Base-by-base conservation (phyloP, 2,113 vertebrate species). In the Vidua macroura region DNA sequence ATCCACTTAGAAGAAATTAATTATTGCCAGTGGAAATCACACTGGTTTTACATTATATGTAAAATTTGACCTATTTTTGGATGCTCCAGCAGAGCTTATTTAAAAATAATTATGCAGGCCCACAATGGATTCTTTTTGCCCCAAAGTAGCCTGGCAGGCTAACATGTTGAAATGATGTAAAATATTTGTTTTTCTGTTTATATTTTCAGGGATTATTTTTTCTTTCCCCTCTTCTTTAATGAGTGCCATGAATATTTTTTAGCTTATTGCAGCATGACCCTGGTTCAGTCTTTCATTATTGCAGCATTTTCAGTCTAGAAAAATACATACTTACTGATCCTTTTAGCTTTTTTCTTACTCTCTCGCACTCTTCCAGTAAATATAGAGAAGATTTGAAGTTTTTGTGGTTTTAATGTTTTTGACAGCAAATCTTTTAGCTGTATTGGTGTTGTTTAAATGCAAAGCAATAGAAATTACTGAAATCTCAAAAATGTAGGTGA, bases 1-100 rank as follows among this genome's bases (percentile, higher is more conserved):
- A 88, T 58, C 59, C 35, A 63, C 48, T 88, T 48, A 44, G 55
- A 79, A 83, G 27, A 69, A 88, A 53, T 83, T 83, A 53, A 68
- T 92, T 88, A 25, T 70, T 92, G 59, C 43, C 83, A 74, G 55
- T 59, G 7, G 48, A 67, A 80, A 53, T 74, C 13, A 6, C 39
- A 23, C 18, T 52, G 33, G 17, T 55, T 79, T 79, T 37, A n/a
- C 4, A 5, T 66, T 66, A 5, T 19, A 7, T 37, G 22, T 66
- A 67, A 51, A 69, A 88, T 53, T 11, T 0, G 39, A 85, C 20
- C n/a, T 79, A 22, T 79, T 88, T 88, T 27, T 59, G 43, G 27
- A 9, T 83, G 10, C 11, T 72, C 14, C 25, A 52, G 43, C 12
- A 75, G 25, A 55, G 41, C 8, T n/a, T 82, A 25, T 15, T 91